Conservation (phyloP, 1,140 invertebrate species). For the Harlomillsia oculata region DNA sequence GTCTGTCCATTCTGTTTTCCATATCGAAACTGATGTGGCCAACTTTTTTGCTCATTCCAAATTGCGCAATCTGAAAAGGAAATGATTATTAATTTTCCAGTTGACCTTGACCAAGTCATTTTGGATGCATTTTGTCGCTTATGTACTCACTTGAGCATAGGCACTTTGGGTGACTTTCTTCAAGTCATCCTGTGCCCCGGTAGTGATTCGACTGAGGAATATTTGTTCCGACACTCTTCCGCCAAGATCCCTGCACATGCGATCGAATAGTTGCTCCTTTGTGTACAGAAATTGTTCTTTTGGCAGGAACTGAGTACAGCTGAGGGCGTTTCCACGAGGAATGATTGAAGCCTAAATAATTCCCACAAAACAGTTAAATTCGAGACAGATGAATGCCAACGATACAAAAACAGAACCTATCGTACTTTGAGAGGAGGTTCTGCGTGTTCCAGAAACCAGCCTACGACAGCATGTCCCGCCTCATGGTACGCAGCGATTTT, state of each 20-base stretch:
- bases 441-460: neutral
- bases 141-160: slow-evolving; percentile 54
- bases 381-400: too few relatives aligned
- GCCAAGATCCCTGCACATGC: neutral
- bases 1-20: slow-evolving; percentile 82
- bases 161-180: neutral
- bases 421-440: neutral
- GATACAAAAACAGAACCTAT: too few relatives aligned
- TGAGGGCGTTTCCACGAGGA: neutral
- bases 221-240: neutral
- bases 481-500: neutral
- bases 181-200: neutral
- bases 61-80: slow-evolving; percentile 72
- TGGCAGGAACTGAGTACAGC: neutral
- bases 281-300: neutral
- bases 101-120: too few relatives aligned
- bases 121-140: neutral
- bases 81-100: slow-evolving; percentile 42
- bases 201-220: neutral
- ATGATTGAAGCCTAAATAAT: too few relatives aligned
- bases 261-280: neutral
- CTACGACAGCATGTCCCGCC: neutral
- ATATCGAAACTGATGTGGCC: slow-evolving; percentile 95
- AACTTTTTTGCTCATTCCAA: slow-evolving; percentile 96
- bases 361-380: too few relatives aligned